Base-by-base conservation (phyloP, 2,113 vertebrate genomes). In the Forbesichthys papilliferus region DNA sequence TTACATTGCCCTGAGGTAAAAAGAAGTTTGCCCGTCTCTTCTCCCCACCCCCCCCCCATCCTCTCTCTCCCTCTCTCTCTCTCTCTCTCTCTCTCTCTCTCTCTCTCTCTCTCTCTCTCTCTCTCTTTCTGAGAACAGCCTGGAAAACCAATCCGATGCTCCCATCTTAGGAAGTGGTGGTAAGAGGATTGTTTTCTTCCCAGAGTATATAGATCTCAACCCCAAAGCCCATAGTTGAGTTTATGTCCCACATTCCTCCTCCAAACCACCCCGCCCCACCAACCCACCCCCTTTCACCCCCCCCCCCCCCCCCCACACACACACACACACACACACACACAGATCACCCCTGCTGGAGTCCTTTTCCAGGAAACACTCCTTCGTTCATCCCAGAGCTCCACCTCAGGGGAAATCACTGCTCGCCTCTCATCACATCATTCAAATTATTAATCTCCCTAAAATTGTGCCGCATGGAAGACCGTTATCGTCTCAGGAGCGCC, bases 171-270 rank as follows among this genome's bases (percentile, higher is more conserved):
- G 81, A 89, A 80, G 16, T 16, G 16, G 81, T 87, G 80, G 86
- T 90, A 82, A 87, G 66, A 64, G 84, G 86, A 87, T 87, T 85
- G 89, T 78, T 8, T 84, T 74, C 85, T 88, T 88, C 85, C 73
- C 78, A 78, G 61, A 75, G 63, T 84, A 76, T 76, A 84, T 81
- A 11, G 36, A 84, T 70, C 58, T 62, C 36, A 12, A 20, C 20
- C 20, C 20, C 20, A 20, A 20, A 20, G 20, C 20, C 20, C 20
- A 20, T 20, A 20, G 61, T 66, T 69, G 60, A 46, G 53, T 8
- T 12, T 12, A 12, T 49, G 48, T 16, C 16, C 16, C 16, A 16
- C 16, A 16, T 16, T 16, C 16, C 16, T 16, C 16, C 16, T 16
- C 16, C 16, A 16, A 16, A 16, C 16, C 16, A 16, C 16, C 16